Evolutionary conservation across 2,797 vertebrate species (phyloP), one percentile per base, ranked within the genome.

Genomic region (Hirundo rustica): DNA sequence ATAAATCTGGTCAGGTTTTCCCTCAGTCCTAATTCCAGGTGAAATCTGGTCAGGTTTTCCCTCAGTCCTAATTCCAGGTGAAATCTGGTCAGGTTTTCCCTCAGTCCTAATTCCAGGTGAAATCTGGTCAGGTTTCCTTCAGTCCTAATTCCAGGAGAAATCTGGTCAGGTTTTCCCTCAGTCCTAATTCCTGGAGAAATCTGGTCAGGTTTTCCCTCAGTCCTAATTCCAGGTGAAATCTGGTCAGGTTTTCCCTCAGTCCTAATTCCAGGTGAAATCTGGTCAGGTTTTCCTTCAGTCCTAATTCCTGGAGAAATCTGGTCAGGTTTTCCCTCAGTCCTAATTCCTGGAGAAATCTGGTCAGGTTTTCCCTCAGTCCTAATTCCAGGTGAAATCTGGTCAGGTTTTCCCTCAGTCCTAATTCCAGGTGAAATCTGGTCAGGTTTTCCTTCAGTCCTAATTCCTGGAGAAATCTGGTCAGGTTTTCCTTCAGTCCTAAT

Each of bases 71-170:
- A 29, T 42, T 55, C 16, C 16, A 11, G 16, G 25, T 6, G n/a
- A 29, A 72, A 55, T 16, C 17, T 2, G 1, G 10, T n/a, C 68
- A 0, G 1, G 23, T 36, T 67, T 48, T 51, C 45, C n/a, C 19
- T 36, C 18, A 20, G 10, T 36, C n/a, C 45, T 27, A 6, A 67
- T 67, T 67, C 40, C 70, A 45, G 25, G 14, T 2, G 40, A 45
- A 73, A 45, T 57, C 32, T 8, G 2, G 6, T 45, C 25, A 2
- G 1, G 32, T 11, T 66, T 65, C 10, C 13, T 64, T 32, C 44
- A 16, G 3, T 32, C 42, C 16, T 17, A 5, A 16, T 67, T 50
- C 34, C 66, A 40, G 36, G 27, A 4, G 12, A 32, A 70, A 14
- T 25, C 61, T 3, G 3, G 29, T 32, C 30, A 2, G 11, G 30